These are phyloP conservation scores for Cyrtodaria siliqua DNA, from an alignment of 2,888 invertebrate species.

Conservation along the genomic window DNA sequence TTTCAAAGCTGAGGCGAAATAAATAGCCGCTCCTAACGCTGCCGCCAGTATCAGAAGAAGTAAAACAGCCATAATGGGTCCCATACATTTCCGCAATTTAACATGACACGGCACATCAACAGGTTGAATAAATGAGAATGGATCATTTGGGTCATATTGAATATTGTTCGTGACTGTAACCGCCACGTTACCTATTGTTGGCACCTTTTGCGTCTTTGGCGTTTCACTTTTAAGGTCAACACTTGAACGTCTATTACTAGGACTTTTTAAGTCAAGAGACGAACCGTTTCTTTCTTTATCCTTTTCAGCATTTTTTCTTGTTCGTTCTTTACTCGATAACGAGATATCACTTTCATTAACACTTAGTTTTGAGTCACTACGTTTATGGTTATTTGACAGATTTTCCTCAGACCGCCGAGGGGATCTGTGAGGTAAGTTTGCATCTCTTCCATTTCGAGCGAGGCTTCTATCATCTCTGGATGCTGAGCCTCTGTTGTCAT, in stretches of 20 bases:
- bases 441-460: too few relatives aligned
- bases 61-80: conserved; percentile 71
- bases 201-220: conserved; percentile 17
- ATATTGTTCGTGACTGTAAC: conserved; percentile 62
- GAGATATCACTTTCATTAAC: conserved; percentile 57
- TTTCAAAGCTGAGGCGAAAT: conserved; percentile 77
- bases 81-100: conserved; percentile 66
- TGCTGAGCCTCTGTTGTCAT: neutral
- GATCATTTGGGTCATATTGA: conserved; percentile 65
- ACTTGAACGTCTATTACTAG: conserved; percentile 39
- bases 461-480: neutral
- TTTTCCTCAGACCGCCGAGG: neutral
- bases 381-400: conserved; percentile 17
- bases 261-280: conserved; percentile 24
- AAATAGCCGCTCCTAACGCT: conserved; percentile 76
- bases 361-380: conserved; percentile 47
- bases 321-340: conserved; percentile 31
- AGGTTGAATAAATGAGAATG: conserved; percentile 72
- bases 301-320: conserved; percentile 21
- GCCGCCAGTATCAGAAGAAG: conserved; percentile 71
- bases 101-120: conserved; percentile 65
- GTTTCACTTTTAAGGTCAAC: conserved; percentile 32
- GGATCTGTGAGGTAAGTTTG: too few relatives aligned
- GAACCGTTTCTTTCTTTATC: conserved; percentile 32
- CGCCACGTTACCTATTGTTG: conserved; percentile 59